These are phyloP conservation scores for Babyrousa celebensis DNA, from an alignment of 2,797 vertebrate genomes.

Conservation along the genomic window DNA sequence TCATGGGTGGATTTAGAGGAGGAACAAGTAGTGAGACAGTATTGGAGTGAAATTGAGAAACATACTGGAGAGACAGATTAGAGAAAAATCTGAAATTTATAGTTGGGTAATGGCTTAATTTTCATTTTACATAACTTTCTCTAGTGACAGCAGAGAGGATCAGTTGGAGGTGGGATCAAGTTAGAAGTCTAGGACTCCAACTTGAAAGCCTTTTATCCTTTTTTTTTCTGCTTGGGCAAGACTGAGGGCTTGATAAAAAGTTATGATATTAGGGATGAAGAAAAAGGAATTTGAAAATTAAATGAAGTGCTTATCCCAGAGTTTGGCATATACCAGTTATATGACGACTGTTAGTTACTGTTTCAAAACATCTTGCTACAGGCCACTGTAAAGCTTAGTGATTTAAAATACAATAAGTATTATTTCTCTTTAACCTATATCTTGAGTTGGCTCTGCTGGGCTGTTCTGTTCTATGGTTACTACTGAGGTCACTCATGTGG, in stretches of 20 bases:
- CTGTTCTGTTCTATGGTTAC: neutral
- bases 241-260: neutral
- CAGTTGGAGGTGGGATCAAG: neutral
- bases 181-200: constrained; percentile 21
- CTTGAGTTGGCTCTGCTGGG: neutral
- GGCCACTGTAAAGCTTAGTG: neutral
- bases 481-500: neutral
- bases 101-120: neutral
- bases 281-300: constrained; percentile 60
- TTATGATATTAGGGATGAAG: neutral
- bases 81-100: neutral
- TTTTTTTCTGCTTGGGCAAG: neutral
- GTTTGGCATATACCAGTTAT: neutral
- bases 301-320: neutral
- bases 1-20: neutral
- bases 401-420: neutral
- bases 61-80: neutral
- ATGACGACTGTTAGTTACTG: neutral
- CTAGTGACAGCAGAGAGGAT: neutral
- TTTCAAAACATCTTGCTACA: neutral
- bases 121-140: neutral
- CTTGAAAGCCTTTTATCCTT: constrained; percentile 40
- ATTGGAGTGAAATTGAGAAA: neutral
- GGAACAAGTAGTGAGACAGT: neutral
- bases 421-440: neutral